A percentile compares a stretch with the other conserved stretches of the same genome.
These are phyloP conservation scores for Blennius ocellaris DNA, from an alignment of 2,113 vertebrate genomes.

Conservation along the genomic window DNA sequence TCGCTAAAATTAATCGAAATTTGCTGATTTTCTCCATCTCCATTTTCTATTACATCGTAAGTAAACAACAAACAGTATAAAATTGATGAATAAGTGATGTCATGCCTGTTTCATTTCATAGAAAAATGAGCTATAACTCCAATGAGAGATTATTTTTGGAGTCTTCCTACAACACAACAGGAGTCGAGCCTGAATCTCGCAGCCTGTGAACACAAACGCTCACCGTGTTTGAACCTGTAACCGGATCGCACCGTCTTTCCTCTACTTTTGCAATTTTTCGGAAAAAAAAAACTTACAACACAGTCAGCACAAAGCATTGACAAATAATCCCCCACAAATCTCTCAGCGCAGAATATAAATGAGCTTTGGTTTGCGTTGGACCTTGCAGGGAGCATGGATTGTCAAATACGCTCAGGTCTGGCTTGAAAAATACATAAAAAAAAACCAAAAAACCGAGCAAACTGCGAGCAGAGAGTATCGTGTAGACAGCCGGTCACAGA, in stretches of 20 bases:
- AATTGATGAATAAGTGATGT: too few relatives aligned
- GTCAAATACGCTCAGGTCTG: constrained; percentile 32
- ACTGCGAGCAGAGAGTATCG: constrained; percentile 44
- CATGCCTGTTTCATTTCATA: too few relatives aligned
- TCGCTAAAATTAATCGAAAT: too few relatives aligned
- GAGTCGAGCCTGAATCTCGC: too few relatives aligned
- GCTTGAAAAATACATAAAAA: constrained; percentile 5
- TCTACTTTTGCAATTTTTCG: constrained; percentile 35
- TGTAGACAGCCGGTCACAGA: constrained; percentile 44
- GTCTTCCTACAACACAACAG: too few relatives aligned
- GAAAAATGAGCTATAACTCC: too few relatives aligned
- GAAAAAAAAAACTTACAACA: constrained; percentile 31
- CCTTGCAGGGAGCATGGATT: constrained; percentile 19
- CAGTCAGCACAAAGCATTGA: constrained; percentile 54
- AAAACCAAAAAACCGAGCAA: not conserved
- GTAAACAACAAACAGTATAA: too few relatives aligned
- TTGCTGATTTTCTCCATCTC: too few relatives aligned
- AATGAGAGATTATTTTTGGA: too few relatives aligned
- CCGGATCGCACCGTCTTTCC: constrained; percentile 33
- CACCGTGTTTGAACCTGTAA: constrained; percentile 19
- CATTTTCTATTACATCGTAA: too few relatives aligned
- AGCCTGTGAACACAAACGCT: not conserved
- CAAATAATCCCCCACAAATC: constrained; percentile 65
- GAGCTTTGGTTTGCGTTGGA: constrained; percentile 35
- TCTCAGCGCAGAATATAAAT: constrained; percentile 34